These are phyloP conservation scores for Drosophila aldrichi DNA, from an alignment of 2,888 invertebrate species.

Conservation along the genomic window DNA sequence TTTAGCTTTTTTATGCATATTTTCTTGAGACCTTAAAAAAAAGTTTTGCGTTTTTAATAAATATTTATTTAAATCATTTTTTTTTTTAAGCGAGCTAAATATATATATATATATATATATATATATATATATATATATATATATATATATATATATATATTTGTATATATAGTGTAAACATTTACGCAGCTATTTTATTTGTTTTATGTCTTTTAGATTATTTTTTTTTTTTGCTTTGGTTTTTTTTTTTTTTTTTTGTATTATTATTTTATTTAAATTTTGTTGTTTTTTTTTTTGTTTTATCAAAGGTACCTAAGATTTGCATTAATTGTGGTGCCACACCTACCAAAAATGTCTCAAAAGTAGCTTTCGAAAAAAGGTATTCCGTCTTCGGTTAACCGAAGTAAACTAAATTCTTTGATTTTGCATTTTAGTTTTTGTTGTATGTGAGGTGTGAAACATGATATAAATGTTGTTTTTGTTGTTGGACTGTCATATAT, in stretches of 20 bases:
- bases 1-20: constrained; percentile 23
- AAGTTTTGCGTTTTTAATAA: constrained; percentile 49
- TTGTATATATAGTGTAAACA: constrained; percentile 48
- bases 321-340: constrained; percentile 53
- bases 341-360: constrained; percentile 25
- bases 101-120: constrained; percentile 19
- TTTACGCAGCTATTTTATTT: constrained; percentile 45
- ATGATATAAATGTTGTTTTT: constrained; percentile 66
- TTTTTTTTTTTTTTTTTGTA: constrained; percentile 9
- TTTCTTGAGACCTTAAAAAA: constrained; percentile 40
- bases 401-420: constrained; percentile 34
- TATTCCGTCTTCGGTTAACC: constrained; percentile 46
- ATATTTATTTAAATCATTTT: constrained; percentile 32
- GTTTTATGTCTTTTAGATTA: constrained; percentile 14
- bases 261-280: constrained; percentile 37
- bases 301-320: constrained; percentile 73
- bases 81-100: constrained; percentile 53
- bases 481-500: constrained; percentile 46
- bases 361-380: constrained; percentile 25
- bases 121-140: too few relatives aligned
- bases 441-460: constrained; percentile 67
- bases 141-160: constrained; percentile 36
- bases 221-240: not conserved
- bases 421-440: not conserved
- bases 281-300: constrained; percentile 45